Percentiles rank a stretch among this genome's conserved stretches.
Conservation (phyloP, 2,888 invertebrate genomes). For the Cepaea hortensis region DNA sequence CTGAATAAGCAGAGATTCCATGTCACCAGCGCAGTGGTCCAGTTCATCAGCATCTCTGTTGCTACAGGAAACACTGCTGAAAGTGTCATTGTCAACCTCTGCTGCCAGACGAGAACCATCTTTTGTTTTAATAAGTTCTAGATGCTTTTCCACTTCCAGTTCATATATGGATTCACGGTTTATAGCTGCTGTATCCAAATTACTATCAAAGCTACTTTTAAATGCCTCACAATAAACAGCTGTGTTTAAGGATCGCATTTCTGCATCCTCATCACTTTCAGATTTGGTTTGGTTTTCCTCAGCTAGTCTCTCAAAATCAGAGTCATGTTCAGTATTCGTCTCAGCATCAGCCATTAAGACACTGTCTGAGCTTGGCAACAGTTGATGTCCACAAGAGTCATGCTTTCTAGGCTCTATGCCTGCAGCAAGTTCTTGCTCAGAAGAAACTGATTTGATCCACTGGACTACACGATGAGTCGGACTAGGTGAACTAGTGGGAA, state of each 20-base stretch:
- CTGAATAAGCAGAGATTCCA: constrained; percentile 49
- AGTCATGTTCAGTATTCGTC: constrained; percentile 59
- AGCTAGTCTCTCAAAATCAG: constrained; percentile 57
- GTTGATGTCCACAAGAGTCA: background rate
- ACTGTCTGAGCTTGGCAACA: background rate
- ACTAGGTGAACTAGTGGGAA: constrained; percentile 58
- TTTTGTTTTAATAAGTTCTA: constrained; percentile 62
- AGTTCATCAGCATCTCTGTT: constrained; percentile 66
- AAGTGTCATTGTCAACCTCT: constrained; percentile 70
- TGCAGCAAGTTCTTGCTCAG: constrained; percentile 53
- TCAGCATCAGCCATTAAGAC: constrained; percentile 56
- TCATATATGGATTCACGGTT: constrained; percentile 72
- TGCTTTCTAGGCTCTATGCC: background rate
- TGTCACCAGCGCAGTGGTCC: constrained; percentile 47
- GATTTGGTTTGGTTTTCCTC: constrained; percentile 45
- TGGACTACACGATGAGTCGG: constrained; percentile 72
- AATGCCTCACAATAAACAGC: background rate
- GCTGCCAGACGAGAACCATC: constrained; percentile 54
- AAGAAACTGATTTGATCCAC: constrained; percentile 73
- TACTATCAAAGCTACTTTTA: constrained; percentile 55
- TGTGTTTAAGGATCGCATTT: background rate
- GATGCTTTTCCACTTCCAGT: constrained; percentile 71
- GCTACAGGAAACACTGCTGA: constrained; percentile 69
- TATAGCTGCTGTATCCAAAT: constrained; percentile 64
- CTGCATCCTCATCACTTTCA: constrained; percentile 37